phyloP scores from a whole-genome alignment of 2,797 vertebrate genomes.

The Bryconaethiops microstoma region DNA sequence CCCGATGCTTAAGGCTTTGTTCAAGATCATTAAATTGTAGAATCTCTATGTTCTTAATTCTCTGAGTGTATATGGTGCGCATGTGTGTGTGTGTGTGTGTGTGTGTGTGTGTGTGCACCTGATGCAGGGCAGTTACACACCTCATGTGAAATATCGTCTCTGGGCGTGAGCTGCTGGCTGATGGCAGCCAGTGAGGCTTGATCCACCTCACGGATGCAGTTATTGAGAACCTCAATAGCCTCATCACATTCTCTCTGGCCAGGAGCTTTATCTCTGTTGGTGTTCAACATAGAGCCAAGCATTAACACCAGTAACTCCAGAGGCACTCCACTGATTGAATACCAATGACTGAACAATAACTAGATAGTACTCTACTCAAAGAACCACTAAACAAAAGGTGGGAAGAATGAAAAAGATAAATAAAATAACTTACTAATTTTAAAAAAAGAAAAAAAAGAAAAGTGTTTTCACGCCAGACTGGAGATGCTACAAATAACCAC shows the following conservation, averaged over 20 bases:
- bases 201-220: conserved; percentile 93
- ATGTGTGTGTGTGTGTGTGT: neutral
- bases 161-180: conserved; percentile 91
- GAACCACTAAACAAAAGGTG: neutral
- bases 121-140: conserved; percentile 65
- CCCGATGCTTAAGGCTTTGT: neutral
- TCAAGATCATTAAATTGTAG: neutral
- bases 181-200: conserved; percentile 95
- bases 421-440: no score
- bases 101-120: neutral
- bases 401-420: no score
- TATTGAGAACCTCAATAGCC: conserved; percentile 90
- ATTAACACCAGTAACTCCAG: neutral
- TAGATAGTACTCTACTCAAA: neutral
- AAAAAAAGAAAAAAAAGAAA: neutral
- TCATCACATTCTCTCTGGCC: conserved; percentile 95
- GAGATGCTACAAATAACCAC: neutral
- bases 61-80: neutral
- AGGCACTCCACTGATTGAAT: neutral
- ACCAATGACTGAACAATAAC: neutral
- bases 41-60: neutral
- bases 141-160: conserved; percentile 97
- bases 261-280: conserved; percentile 92
- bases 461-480: neutral
- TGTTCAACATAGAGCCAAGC: conserved; percentile 9